Conservation (phyloP, 2,113 vertebrate genomes). For the Elephantulus edwardii region DNA sequence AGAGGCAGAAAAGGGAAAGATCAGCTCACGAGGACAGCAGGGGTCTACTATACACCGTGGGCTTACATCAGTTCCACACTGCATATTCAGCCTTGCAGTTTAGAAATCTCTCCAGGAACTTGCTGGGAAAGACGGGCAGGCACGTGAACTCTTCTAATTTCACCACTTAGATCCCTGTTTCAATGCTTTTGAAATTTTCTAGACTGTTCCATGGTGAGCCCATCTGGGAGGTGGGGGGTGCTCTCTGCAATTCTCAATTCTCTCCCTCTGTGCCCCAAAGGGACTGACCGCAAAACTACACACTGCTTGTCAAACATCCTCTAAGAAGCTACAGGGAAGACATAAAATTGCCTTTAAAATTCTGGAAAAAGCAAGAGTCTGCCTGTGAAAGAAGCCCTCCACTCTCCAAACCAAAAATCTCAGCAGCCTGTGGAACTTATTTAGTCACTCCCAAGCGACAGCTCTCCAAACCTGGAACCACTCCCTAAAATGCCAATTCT, state of each 20-base stretch:
- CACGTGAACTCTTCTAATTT: not conserved
- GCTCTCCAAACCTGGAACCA: constrained; percentile 61
- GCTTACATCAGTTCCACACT: constrained; percentile 43
- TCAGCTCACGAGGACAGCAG: constrained; percentile 12
- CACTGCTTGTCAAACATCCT: not conserved
- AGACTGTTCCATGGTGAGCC: not conserved
- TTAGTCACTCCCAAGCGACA: constrained; percentile 34
- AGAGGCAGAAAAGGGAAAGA: not conserved
- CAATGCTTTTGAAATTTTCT: not conserved
- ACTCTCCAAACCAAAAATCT: constrained; percentile 27
- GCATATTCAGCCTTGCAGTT: not conserved
- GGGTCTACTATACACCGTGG: not conserved
- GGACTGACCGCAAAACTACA: not conserved
- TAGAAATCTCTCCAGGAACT: constrained; percentile 33
- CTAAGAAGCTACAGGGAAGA: not conserved
- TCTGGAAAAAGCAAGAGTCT: constrained; percentile 31
- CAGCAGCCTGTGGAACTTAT: constrained; percentile 48
- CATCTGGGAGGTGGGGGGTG: too few relatives aligned
- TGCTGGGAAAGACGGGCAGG: constrained; percentile 30
- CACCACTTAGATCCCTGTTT: not conserved
- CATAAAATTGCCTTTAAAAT: not conserved
- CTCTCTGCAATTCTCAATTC: not conserved
- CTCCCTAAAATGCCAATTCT: constrained; percentile 71
- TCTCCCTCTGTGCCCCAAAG: not conserved
- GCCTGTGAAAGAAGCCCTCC: not conserved